phyloP scores from a whole-genome alignment of 2,888 invertebrate species.

The Phyllotreta striolata region DNA sequence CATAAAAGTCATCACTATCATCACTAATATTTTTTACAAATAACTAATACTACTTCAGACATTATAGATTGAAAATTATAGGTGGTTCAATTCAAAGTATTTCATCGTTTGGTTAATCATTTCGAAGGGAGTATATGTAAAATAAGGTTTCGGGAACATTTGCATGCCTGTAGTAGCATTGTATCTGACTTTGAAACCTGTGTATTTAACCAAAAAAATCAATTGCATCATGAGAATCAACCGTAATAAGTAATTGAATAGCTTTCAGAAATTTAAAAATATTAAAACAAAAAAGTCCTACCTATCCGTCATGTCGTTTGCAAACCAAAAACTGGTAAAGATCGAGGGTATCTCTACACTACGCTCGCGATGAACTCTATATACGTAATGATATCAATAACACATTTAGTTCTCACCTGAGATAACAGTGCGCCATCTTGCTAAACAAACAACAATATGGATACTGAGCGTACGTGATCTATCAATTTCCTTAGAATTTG shows the following conservation, averaged over 20 bases:
- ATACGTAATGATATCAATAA: conserved; percentile 37
- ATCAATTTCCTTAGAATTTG: conserved; percentile 19
- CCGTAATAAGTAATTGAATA: neutral
- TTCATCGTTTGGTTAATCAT: too few relatives aligned
- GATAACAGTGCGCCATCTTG: conserved; percentile 46
- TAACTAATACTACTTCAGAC: too few relatives aligned
- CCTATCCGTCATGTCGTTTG: conserved; percentile 28
- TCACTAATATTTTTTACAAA: too few relatives aligned
- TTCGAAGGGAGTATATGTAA: too few relatives aligned
- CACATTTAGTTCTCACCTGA: conserved; percentile 36
- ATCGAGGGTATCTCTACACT: conserved; percentile 14
- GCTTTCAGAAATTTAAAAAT: neutral
- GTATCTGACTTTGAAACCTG: too few relatives aligned
- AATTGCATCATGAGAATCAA: neutral
- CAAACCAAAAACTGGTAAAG: conserved; percentile 23
- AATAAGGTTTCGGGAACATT: too few relatives aligned
- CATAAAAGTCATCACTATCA: too few relatives aligned
- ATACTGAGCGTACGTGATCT: conserved; percentile 32
- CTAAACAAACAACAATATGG: conserved; percentile 49
- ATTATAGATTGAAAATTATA: too few relatives aligned
- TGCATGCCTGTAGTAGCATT: too few relatives aligned
- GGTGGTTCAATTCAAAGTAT: too few relatives aligned
- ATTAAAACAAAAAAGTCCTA: conserved; percentile 15
- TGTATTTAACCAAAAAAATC: neutral
- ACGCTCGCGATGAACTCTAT: conserved; percentile 24